These are phyloP conservation scores for Siniperca undulata DNA, from an alignment of 2,797 vertebrate species.

Conservation along the genomic window DNA sequence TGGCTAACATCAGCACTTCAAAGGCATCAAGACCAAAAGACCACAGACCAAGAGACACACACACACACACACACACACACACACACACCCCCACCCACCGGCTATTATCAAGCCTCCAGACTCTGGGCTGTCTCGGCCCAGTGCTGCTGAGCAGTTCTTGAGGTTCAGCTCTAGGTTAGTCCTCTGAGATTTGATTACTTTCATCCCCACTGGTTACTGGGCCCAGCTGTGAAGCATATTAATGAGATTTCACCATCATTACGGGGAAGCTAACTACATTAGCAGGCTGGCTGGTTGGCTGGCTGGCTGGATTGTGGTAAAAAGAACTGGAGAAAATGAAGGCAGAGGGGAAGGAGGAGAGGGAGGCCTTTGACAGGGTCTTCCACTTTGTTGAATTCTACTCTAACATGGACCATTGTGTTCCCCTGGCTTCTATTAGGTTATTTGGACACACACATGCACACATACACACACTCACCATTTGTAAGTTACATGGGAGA, in stretches of 20 bases:
- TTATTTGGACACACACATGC: constrained; percentile 60
- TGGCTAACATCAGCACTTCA: constrained; percentile 82
- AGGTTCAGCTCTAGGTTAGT: constrained; percentile 85
- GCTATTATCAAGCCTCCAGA: constrained; percentile 74
- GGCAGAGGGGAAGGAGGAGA: constrained; percentile 35
- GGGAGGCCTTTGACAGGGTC: constrained; percentile 51
- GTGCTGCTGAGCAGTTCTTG: constrained; percentile 65
- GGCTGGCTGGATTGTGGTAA: constrained; percentile 64
- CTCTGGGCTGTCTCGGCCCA: constrained; percentile 58
- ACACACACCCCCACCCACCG: constrained; percentile 54
- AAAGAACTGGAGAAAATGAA: constrained; percentile 65
- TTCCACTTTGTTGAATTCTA: constrained; percentile 70
- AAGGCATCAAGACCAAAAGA: constrained; percentile 60
- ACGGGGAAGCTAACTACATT: constrained; percentile 81
- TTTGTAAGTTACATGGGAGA: constrained; percentile 50
- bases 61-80: constrained; percentile 22
- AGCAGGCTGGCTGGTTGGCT: constrained; percentile 73
- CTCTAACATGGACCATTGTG: constrained; percentile 59
- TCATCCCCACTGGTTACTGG: constrained; percentile 82
- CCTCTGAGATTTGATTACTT: constrained; percentile 84
- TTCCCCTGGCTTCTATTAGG: constrained; percentile 68
- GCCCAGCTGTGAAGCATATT: constrained; percentile 86
- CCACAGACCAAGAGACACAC: constrained; percentile 38
- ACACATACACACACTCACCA: constrained; percentile 39
- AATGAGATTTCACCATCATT: constrained; percentile 86